Percentiles rank a stretch among this genome's conserved stretches.
Conservation (phyloP, 2,888 invertebrate genomes). For the Diaphora mendica region DNA sequence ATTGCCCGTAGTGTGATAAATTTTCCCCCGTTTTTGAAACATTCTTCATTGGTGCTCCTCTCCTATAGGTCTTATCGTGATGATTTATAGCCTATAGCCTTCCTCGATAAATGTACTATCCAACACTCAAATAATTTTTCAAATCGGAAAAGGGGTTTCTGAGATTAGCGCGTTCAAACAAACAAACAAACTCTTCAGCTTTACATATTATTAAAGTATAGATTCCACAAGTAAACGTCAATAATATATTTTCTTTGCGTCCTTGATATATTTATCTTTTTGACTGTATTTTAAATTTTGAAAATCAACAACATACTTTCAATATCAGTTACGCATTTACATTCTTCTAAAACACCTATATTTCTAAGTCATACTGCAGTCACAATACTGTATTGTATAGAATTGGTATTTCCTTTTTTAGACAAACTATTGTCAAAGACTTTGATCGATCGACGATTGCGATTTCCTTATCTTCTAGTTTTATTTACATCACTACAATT, state of each 20-base stretch:
- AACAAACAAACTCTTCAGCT: no score
- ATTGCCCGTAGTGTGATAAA: no score
- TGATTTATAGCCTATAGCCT: no score
- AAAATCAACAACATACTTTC: neutral
- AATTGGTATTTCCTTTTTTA: neutral
- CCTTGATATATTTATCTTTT: neutral
- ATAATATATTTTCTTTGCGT: neutral
- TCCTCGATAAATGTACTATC: no score
- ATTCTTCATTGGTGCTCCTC: no score
- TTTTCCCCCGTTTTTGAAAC: no score
- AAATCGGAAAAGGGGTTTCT: no score
- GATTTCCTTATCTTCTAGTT: neutral
- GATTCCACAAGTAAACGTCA: no score
- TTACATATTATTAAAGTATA: no score
- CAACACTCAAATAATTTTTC: no score
- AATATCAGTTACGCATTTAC: neutral
- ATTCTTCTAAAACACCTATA: neutral
- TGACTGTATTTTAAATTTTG: neutral
- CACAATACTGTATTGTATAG: neutral
- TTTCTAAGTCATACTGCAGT: neutral
- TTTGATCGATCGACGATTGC: neutral
- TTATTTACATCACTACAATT: neutral
- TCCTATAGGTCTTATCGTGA: no score
- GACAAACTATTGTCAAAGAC: neutral
- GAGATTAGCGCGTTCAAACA: no score